Evolutionary conservation across 2,797 vertebrate species (phyloP), one percentile per base, ranked within the genome.

Genomic region (Smutsia temminckii): DNA sequence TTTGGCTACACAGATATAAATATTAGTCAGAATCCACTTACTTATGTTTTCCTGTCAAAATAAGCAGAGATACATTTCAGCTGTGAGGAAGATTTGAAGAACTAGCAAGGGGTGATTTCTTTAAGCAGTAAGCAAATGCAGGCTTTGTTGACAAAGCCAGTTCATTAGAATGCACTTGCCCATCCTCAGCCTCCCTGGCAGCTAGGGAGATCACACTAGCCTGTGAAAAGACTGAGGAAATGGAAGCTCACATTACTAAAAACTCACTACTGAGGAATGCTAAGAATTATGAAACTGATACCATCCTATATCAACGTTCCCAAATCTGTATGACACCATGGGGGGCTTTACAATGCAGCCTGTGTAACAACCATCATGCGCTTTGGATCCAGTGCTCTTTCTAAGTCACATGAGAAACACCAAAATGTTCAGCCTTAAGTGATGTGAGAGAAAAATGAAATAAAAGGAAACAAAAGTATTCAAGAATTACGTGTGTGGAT

Each of bases 41-140:
- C 68, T 89, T 72, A 68, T 18, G 57, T 95, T 85, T 87, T 93
- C 29, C 53, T 94, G 69, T 93, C 79, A 95, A 78, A 80, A 89
- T 87, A 93, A 88, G 68, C 10, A 75, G 55, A 85, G 79, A 6
- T 21, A 86, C 34, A 69, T 81, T 87, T 95, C 32, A 68, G 27
- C n/a, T 78, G 74, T 46, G 37, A 81, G 53, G 20, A 92, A 80
- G 34, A 74, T 81, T 64, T 87, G 10, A 34, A 86, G 71, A 72
- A 23, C 96, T 64, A 95, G 27, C n/a, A 92, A 95, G 42, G 11
- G 11, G 79, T 78, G 13, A 32, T 63, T 85, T 42, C 34, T 97
- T 75, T 32, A 29, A 90, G 53, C 4, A 27, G 18, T 46, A 77
- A 95, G 27, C 25, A 94, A 96, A 94, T 5, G 4, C 12, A 63